Base-by-base conservation (phyloP, 2,113 vertebrate genomes). In the Ctenodactylus gundi region DNA sequence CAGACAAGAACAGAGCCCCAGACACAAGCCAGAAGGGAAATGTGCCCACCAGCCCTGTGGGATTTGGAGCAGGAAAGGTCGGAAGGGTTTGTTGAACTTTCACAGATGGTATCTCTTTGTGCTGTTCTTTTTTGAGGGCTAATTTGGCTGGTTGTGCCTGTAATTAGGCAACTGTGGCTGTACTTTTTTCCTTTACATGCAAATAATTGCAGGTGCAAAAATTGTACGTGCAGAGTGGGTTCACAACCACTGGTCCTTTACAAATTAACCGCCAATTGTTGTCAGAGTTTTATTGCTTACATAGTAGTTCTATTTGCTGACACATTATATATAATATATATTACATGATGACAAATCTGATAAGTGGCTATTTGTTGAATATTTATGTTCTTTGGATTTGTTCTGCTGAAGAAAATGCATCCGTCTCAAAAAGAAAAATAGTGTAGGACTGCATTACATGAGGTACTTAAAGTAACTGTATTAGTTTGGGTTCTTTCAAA, bases 191-290 rank as follows among this genome's bases (percentile, higher is more conserved):
- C 90, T 95, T 85, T 91, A 64, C 72, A 85, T 95, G 39, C 73
- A 97, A 94, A 92, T 96, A 95, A 94, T 95, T 90, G 77, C 91
- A 94, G 84, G 91, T 96, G 88, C 87, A 95, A 93, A 84, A 95
- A 82, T 91, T 96, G 91, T 55, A 91, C 94, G 95, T 96, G 31
- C 62, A 82, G 49, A 94, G 14, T 81, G 57, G 60, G 88, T 57
- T 85, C 6, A 55, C 91, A 94, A 86, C 39, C 53, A 93, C 46
- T 75, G 51, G 51, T 89, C 78, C 55, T 93, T 95, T 88, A 53
- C 67, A 96, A 88, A 95, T 88, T 90, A 95, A 53, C 29, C 36
- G 62, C 44, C 25, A 80, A 95, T 67, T 91, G 64, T 96, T 91
- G 18, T 65, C 76, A 65, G 95, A 84, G 77, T 96, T 77, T 77